Evolutionary conservation across 2,113 vertebrate genomes (phyloP), one percentile per base, ranked within the genome.

Genomic region (Rhodinocichla rosea): DNA sequence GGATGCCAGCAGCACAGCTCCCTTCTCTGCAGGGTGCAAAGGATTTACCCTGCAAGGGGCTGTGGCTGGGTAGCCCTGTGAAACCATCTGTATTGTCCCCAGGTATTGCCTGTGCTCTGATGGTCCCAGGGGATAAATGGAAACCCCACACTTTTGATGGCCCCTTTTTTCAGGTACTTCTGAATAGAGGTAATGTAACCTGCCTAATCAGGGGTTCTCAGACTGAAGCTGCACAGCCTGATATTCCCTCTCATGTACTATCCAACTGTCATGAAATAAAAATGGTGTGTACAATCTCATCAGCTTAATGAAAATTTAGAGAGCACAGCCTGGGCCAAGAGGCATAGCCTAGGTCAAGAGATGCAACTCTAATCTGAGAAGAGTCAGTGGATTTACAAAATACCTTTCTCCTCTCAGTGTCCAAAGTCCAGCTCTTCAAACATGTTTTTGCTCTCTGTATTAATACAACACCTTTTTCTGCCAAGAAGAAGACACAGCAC

Each of bases 141-240:
- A 67, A 56, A 81, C 45, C 12, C 3, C 18, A 27, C 11, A 28
- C 3, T 30, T 56, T 9, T 1, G 0, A 33, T 4, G 4, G 22
- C 15, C 11, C 11, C 3, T 59, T 89, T 56, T 39, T 26, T 20
- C 32, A 50, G 7, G 7, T 50, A 26, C 33, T 10, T 93, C 68
- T 70, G 40, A 63, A 22, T 3, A n/a, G 35, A 55, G 35, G 35
- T 22, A 64, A 42, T 69, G 30, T 57, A 81, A 65, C 22, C 22
- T 5, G 10, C 19, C 22, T 65, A 52, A 22, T 74, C 27, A 40
- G 40, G 40, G 18, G 11, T 65, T 69, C 42, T 60, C 45, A n/a
- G 42, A 52, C 39, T 59, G 74, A 42, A 87, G n/a, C 40, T 62
- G 56, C 22, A 21, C 15, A 74, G 11, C 39, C 26, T 62, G 50